These are phyloP conservation scores for Zaprionus kolodkinae DNA, from an alignment of 1,140 invertebrate genomes.

Conservation along the genomic window DNA sequence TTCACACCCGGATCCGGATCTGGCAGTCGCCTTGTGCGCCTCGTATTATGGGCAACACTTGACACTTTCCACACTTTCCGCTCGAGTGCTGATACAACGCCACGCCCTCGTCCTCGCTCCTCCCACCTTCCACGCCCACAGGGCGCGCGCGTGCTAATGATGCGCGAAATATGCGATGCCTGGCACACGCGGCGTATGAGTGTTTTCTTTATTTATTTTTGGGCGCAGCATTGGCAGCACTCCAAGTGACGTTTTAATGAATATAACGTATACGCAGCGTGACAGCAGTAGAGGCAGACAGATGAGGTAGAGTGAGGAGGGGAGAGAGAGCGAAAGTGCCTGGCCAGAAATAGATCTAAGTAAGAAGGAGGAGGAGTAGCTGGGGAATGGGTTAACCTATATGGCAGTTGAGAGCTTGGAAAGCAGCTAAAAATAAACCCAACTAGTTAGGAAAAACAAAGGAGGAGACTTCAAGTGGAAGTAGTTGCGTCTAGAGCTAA, in stretches of 20 bases:
- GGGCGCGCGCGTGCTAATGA: slow-evolving; percentile 78
- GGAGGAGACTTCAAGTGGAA: accelerated
- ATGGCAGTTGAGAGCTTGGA: neutral
- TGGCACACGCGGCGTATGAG: slow-evolving; percentile 50
- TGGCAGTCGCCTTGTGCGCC: slow-evolving; percentile 3
- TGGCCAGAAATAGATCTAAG: neutral
- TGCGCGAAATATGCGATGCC: slow-evolving; percentile 78
- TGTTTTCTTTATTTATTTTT: slow-evolving; percentile 76
- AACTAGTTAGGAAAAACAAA: neutral
- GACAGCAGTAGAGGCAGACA: neutral
- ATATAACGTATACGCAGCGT: neutral
- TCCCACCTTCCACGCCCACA: neutral
- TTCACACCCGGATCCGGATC: slow-evolving; percentile 45
- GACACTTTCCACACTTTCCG: slow-evolving; percentile 74
- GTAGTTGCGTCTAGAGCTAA: too few relatives aligned
- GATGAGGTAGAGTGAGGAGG: neutral
- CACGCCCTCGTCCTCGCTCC: too few relatives aligned
- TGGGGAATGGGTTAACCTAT: neutral
- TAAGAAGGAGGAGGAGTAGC: too few relatives aligned
- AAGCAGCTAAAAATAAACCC: neutral
- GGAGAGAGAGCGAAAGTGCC: neutral
- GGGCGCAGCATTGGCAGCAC: slow-evolving; percentile 35
- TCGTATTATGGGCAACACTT: slow-evolving; percentile 81
- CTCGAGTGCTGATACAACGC: slow-evolving; percentile 39
- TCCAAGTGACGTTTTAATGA: slow-evolving; percentile 4